Conservation (phyloP, 2,797 vertebrate species). For the Anolis apletophallus region DNA sequence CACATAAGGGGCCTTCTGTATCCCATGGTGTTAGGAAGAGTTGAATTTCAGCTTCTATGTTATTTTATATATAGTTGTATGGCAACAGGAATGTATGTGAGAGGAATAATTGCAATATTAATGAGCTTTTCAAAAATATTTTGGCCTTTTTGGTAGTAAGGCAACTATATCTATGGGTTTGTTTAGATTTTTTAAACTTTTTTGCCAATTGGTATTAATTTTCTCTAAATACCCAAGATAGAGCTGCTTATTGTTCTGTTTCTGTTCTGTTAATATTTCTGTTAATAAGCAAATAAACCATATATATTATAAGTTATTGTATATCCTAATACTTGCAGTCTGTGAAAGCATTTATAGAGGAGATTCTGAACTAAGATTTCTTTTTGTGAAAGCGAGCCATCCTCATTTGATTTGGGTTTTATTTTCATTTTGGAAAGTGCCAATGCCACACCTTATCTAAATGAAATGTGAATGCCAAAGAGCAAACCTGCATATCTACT, state of each 20-base stretch:
- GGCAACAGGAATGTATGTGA: neutral
- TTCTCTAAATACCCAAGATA: constrained; percentile 7
- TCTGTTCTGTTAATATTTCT: constrained; percentile 41
- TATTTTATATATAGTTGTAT: neutral
- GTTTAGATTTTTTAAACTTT: neutral
- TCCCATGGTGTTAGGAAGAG: neutral
- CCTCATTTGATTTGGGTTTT: constrained; percentile 55
- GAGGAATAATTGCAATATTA: neutral
- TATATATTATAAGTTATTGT: constrained; percentile 36
- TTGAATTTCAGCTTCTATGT: neutral
- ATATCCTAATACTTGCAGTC: constrained; percentile 62
- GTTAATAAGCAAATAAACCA: constrained; percentile 8
- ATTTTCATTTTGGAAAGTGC: constrained; percentile 54
- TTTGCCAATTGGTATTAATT: constrained; percentile 38
- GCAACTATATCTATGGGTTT: neutral
- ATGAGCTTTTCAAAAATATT: rapidly evolving
- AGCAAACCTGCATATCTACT: constrained; percentile 27
- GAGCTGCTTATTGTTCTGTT: constrained; percentile 23
- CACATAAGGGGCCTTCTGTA: neutral
- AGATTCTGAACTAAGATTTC: constrained; percentile 50
- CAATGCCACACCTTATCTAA: constrained; percentile 61
- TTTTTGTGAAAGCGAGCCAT: constrained; percentile 39
- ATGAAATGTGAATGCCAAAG: constrained; percentile 62
- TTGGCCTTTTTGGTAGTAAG: constrained; percentile 1
- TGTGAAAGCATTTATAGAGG: constrained; percentile 45